Conservation (phyloP, 2,888 invertebrate species). For the Nymphalis urticae region DNA sequence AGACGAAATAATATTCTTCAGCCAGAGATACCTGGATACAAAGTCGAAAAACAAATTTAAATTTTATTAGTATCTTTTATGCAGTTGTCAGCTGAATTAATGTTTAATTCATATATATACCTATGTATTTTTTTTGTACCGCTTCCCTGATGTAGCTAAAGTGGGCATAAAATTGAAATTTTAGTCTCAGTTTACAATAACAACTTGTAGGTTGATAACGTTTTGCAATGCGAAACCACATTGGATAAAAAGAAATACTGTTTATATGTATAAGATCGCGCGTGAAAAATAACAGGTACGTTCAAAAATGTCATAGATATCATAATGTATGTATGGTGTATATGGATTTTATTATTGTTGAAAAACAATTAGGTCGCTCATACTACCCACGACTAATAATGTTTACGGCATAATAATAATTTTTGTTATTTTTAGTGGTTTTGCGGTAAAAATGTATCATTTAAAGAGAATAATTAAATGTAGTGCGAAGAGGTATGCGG, state of each 20-base stretch:
- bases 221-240: conserved; percentile 20
- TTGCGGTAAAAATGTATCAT: conserved; percentile 11
- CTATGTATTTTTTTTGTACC: conserved; percentile 44
- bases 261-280: not conserved
- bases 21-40: not conserved
- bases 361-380: not conserved
- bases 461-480: conserved; percentile 2
- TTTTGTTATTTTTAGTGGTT: not conserved
- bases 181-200: conserved; percentile 47
- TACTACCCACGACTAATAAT: not conserved
- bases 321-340: not conserved
- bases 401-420: not conserved
- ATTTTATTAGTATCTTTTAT: conserved; percentile 28
- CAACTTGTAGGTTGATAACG: conserved; percentile 33
- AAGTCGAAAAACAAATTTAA: conserved; percentile 8
- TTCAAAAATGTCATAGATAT: not conserved
- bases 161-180: conserved; percentile 16
- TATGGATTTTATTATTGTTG: not conserved
- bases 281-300: not conserved
- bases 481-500: conserved; percentile 9
- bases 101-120: conserved; percentile 55
- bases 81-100: conserved; percentile 16
- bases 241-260: not conserved
- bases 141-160: conserved; percentile 9
- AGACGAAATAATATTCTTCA: not conserved